A percentile compares a stretch with the other conserved stretches of the same genome.
Conservation (phyloP, 2,797 vertebrate genomes). For the Paratrypauchen microcephalus region DNA sequence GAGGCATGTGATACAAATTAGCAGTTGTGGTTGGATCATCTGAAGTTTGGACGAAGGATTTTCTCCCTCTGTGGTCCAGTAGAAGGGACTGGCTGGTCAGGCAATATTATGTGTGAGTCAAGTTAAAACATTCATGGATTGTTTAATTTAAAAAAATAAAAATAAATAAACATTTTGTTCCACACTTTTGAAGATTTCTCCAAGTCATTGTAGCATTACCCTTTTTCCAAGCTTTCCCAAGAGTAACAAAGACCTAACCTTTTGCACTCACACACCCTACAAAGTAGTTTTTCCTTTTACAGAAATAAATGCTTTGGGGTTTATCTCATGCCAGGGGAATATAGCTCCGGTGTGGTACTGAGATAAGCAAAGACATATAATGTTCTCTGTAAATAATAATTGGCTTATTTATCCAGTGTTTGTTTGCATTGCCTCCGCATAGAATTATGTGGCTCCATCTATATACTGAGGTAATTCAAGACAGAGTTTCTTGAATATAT, state of each 20-base stretch:
- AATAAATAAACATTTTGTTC: too few relatives aligned
- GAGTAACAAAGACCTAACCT: neutral
- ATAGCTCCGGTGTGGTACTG: neutral
- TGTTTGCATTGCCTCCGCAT: neutral
- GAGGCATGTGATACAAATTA: too few relatives aligned
- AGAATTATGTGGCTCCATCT: neutral
- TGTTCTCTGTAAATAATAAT: neutral
- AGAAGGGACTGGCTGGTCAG: too few relatives aligned
- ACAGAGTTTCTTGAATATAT: neutral
- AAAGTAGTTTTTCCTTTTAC: neutral
- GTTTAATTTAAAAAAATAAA: too few relatives aligned
- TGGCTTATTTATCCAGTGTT: neutral
- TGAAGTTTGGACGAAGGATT: too few relatives aligned
- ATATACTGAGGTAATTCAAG: neutral
- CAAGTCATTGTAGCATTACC: too few relatives aligned
- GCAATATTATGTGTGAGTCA: too few relatives aligned
- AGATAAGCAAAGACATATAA: conserved; percentile 6
- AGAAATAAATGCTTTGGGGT: neutral
- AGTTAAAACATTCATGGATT: too few relatives aligned
- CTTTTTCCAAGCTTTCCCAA: too few relatives aligned
- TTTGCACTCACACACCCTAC: neutral
- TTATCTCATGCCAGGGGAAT: conserved; percentile 5
- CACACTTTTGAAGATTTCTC: neutral
- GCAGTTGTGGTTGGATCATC: too few relatives aligned
- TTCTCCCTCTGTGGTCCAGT: too few relatives aligned